A percentile compares a stretch with the other conserved stretches of the same genome.
Conservation (phyloP, 2,113 vertebrate genomes). For the Hemiprocne comata region DNA sequence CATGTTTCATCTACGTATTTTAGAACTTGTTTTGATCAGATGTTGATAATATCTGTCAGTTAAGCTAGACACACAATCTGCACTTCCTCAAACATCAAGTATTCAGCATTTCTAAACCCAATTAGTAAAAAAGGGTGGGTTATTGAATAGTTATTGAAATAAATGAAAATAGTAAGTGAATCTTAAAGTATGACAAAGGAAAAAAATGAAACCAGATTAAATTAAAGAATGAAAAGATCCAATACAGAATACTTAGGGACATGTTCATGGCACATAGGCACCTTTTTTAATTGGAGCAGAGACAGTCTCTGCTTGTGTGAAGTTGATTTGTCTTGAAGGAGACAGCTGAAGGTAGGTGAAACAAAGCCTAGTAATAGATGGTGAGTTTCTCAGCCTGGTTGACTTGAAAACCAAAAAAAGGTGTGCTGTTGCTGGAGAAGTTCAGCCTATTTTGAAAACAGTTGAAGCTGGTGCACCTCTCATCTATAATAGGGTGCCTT, state of each 20-base stretch:
- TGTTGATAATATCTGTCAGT: neutral
- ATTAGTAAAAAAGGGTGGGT: neutral
- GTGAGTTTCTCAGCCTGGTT: neutral
- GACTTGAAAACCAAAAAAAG: neutral
- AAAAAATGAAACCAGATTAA: neutral
- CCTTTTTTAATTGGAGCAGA: neutral
- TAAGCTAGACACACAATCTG: neutral
- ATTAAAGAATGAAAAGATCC: neutral
- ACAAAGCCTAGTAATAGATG: neutral
- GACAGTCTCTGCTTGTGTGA: neutral
- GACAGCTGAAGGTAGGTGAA: neutral
- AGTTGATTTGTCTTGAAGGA: neutral
- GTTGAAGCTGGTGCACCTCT: neutral
- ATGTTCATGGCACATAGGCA: accelerated
- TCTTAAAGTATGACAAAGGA: neutral
- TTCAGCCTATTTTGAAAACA: neutral
- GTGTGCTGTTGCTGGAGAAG: neutral
- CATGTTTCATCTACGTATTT: neutral
- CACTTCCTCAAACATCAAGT: neutral
- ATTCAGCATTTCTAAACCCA: neutral
- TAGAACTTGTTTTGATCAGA: neutral
- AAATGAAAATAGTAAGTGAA: neutral
- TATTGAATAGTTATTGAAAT: neutral
- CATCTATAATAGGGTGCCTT: neutral
- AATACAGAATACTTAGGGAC: neutral